Base-by-base conservation (phyloP, 2,113 vertebrate genomes). In the Atherinomorus stipes region DNA sequence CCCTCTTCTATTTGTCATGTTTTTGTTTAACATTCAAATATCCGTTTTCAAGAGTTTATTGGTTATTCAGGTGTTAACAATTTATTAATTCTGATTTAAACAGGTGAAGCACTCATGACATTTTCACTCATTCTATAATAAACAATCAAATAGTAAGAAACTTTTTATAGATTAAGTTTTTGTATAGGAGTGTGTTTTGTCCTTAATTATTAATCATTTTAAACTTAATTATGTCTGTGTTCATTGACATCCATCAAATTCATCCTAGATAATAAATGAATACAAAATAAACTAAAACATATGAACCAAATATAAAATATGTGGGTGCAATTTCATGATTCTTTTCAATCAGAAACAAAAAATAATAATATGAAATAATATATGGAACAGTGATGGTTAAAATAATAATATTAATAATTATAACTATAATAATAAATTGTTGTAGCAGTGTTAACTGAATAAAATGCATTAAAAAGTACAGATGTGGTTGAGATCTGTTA, bases 401-500 rank as follows among this genome's bases (percentile, higher is more conserved):
- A 3, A 31, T 31, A 31, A 34, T 34, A 7, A 34, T 4, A 34
- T 7, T 9, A 34, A 34, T 34, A 34, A 34, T 34, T 1, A 34
- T 34, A 34, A 34, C 9, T 1, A 31, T 31, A 31, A 34, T 34
- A 7, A 34, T 4, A 34, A 34, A 34, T 34, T 1, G 7, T 11
- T 66, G 21, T 31, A 57, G 15, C 13, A 47, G 3, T 0, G 52
- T 7, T 56, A 28, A 11, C 25, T 26, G 18, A 66, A 18, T 54
- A 28, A 67, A 31, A 44, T 15, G 45, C 11, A 45, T 45, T 44
- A 45, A 66, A 31, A 57, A 68, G 57, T n/a, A 57, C 44, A 42
- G 52, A 22, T 52, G 45, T 34, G 31, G 31, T 34, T 34, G 31
- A 34, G 31, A 34, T 34, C 4, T 31, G 52, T 12, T 28, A 67